Evolutionary conservation across 1,140 invertebrate genomes (phyloP), one percentile per base, ranked within the genome.

Genomic region (Atta cephalotes): DNA sequence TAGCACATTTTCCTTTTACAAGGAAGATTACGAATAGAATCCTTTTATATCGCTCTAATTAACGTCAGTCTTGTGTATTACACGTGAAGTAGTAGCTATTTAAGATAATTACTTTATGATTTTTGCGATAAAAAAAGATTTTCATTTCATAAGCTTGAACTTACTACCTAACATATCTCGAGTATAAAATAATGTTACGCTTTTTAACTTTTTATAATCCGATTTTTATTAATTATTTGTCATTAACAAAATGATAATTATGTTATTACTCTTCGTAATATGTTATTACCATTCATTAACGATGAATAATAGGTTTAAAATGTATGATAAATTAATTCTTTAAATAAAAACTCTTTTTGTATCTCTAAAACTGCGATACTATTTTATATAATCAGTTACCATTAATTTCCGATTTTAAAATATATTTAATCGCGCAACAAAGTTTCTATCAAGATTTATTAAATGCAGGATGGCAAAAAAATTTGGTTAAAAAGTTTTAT

Each of bases 31-130:
- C 70, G 25, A 60, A 53, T 35, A 60, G 53, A 65, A 31, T 60
- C 39, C 39, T 62, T 84, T 84, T 63, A 62, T 45, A 56, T 25
- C 70, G 80, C 80, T 84, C 80, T 84, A 76, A 84, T 84, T 84
- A 84, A 84, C 70, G 70, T 84, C 25, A 82, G 6, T n/a, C 58
- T 14, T 60, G 21, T 70, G 39, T 25, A 21, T 25, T 56, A n/a
- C 25, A 45, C 45, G 18, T 51, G 16, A 1, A n/a, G 72, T n/a
- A 12, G 21, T 6, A 28, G 31, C 28, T n/a, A 53, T 21, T 80
- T 68, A 25, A 35, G 6, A 56, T 16, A 12, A 68, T 68, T 25
- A n/a, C 10, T 80, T 70, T 56, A 70, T 14, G 31, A 71, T 71
- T 71, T 70, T 14, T 70, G 16, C n/a, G 51, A 81, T 25, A 28